Evolutionary conservation across 1,140 invertebrate species (phyloP), one percentile per base, ranked within the genome.

Genomic region (Brachionus paranguensis): DNA sequence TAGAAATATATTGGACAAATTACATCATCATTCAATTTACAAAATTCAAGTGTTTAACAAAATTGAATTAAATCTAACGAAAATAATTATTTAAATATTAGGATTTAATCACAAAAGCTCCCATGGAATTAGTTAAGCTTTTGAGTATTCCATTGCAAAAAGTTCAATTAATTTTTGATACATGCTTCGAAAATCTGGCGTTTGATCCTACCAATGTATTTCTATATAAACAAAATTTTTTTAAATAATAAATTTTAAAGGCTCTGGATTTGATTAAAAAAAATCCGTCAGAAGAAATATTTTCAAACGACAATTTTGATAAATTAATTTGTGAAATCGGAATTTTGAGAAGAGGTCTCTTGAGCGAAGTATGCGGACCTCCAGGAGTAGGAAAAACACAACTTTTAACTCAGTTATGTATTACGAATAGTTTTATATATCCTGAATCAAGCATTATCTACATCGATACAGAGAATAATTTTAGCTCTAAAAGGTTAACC

Each of bases 381-480:
- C 72, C 72, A 14, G 72, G 72, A 27, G 72, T 76, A 27, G 72
- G 72, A 10, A 76, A 76, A 20, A 76, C 72, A n/a, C 72, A 76
- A 47, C 29, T 76, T 50, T 50, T 76, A 12, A 47, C 29, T 7
- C 72, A 76, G 27, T 27, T 76, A 12, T 76, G 72, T 14, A n/a
- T 17, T 3, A 76, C 43, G 10, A 76, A 76, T 76, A 47, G 24
- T 14, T 17, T 76, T n/a, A 53, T 50, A 5, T 50, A 14, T 14
- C 43, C 72, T 4, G 24, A 76, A 20, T 50, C 72, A 33, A 76
- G 72, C 27, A 29, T 53, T 14, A 76, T 76, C 50, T 76, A 76
- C 20, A 76, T 76, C 5, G 72, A 76, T 50, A 76, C 72, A 7
- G 72, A 76, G 50, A 76, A 76, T 33, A 76, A 76, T 50, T 76